Base-by-base conservation (phyloP, 1,140 invertebrate genomes). In the Leptinotarsa lineolata region DNA sequence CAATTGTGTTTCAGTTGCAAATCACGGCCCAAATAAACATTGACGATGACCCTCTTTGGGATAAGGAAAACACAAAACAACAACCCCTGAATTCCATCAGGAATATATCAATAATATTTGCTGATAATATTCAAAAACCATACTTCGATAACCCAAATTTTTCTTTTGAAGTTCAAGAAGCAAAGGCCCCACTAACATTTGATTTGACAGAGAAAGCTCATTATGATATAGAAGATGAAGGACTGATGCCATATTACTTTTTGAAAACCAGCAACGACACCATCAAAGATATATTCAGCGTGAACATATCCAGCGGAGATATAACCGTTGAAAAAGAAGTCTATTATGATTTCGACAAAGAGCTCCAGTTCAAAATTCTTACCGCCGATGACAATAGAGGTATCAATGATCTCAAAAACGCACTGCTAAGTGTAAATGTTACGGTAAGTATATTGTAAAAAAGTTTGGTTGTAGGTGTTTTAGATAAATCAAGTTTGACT, bases 291-390 rank as follows among this genome's bases (percentile, higher is more conserved):
- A 69, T 66, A 60, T 75, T 78, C 24, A 30, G 72, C 5, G 22
- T 78, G 4, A 64, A 76, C 39, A 16, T 16, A 22, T 61, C 21
- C 30, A 69, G 46, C 12, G 76, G 74, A 16, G 39, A 11, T 15
- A 18, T 79, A 18, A 70, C 60, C 24, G 59, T 77, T 18, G 60
- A 64, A 22, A 20, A 70, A 61, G 48, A 58, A 61, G 78, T 89
- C 71, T 79, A 87, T 77, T 84, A 87, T 69, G 82, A 82, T 70
- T 74, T 77, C 2, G 78, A 78, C 44, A 79, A 77, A 0, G 44
- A 69, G 60, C 84, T 87, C 75, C 73, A 76, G 20, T 64, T 86
- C 21, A 65, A 79, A 59, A 81, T 89, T 16, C 84, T 84, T 4
- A 86, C 87, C 15, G 81, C 84, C 63, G 87, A 88, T 69, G 74